Conservation (phyloP, 2,113 vertebrate genomes). For the Notiomystis cincta region DNA sequence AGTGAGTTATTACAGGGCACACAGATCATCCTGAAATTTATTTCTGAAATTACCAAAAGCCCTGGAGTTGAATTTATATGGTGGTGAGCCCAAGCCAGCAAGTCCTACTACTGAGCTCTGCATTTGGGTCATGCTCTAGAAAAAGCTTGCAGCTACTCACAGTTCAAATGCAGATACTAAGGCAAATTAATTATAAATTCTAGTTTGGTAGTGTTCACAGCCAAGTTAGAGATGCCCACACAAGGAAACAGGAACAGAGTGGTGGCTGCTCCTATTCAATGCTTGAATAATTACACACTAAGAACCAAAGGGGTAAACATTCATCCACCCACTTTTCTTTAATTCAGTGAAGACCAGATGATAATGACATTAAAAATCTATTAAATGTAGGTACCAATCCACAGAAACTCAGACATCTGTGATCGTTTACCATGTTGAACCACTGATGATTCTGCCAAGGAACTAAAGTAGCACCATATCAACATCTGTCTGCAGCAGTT, state of each 20-base stretch:
- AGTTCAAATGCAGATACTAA: background rate
- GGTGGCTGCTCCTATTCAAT: background rate
- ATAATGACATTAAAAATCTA: background rate
- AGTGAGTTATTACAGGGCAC: background rate
- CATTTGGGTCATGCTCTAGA: background rate
- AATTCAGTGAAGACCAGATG: background rate
- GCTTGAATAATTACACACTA: background rate
- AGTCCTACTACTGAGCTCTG: background rate
- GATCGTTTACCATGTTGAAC: background rate
- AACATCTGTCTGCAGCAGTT: background rate
- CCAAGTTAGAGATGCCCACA: background rate
- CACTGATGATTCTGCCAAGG: background rate
- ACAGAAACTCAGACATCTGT: background rate
- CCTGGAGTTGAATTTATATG: background rate
- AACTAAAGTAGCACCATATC: background rate
- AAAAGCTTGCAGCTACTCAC: background rate
- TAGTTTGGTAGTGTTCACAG: background rate
- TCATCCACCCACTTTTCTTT: background rate
- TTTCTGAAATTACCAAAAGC: background rate
- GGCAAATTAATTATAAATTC: background rate
- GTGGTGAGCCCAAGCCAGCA: background rate
- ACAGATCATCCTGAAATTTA: background rate
- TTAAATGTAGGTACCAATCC: background rate
- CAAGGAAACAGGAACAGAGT: background rate
- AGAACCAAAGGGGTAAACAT: background rate